Conservation (phyloP, 2,888 invertebrate species). For the Seira sanloemensis region DNA sequence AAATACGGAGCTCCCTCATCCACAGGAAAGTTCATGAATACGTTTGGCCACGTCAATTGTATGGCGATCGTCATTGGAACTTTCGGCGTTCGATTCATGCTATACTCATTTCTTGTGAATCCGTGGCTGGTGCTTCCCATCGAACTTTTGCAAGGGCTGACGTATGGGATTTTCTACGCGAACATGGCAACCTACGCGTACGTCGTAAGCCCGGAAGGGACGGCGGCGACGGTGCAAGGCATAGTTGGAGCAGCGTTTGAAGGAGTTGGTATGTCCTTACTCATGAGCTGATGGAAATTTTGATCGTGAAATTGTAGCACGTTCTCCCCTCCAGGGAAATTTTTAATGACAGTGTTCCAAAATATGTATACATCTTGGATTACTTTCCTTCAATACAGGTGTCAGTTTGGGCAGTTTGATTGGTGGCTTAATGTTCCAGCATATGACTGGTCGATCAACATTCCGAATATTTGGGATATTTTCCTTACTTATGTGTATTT, state of each 20-base stretch:
- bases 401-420: constrained; percentile 87
- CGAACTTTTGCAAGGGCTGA: constrained; percentile 90
- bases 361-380: too few species aligned
- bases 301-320: too few species aligned
- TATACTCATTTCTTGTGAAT: constrained; percentile 88
- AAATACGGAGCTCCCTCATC: too few species aligned
- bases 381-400: constrained; percentile 76
- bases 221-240: constrained; percentile 92
- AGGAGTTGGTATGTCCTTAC: constrained; percentile 82
- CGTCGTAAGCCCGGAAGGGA: constrained; percentile 87
- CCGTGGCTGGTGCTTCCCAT: constrained; percentile 91
- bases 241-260: constrained; percentile 91
- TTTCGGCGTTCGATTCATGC: constrained; percentile 87
- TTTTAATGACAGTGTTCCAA: too few species aligned
- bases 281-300: neutral
- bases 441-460: constrained; percentile 81
- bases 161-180: constrained; percentile 91
- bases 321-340: too few species aligned
- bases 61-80: constrained; percentile 89
- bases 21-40: constrained; percentile 84
- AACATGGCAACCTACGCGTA: constrained; percentile 94
- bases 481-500: constrained; percentile 80
- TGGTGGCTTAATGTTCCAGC: constrained; percentile 84
- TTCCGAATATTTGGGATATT: constrained; percentile 85
- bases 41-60: constrained; percentile 87